phyloP scores from a whole-genome alignment of 2,113 vertebrate genomes.

The Tauraco erythrolophus region DNA sequence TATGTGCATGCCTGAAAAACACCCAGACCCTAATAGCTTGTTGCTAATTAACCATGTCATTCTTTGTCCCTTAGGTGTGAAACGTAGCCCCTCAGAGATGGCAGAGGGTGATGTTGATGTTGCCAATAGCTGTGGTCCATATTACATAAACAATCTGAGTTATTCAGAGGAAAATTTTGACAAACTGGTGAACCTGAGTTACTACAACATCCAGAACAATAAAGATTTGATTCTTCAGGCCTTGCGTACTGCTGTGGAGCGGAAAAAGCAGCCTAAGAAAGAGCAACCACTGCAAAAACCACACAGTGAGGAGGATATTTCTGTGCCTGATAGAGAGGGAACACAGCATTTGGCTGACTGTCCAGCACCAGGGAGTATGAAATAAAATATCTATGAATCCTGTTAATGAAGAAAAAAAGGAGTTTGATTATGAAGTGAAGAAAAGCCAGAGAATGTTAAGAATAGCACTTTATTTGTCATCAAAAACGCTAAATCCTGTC shows the following conservation, averaged over 20 bases:
- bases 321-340: not conserved
- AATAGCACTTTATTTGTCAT: not conserved
- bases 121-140: constrained; percentile 61
- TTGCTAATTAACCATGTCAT: not conserved
- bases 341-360: not conserved
- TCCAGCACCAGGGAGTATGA: not conserved
- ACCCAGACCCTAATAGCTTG: not conserved
- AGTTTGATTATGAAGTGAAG: constrained; percentile 11
- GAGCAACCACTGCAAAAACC: not conserved
- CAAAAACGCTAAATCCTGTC: not conserved
- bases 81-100: constrained; percentile 75
- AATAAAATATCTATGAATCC: not conserved
- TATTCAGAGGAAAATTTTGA: constrained; percentile 78
- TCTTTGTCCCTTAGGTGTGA: constrained; percentile 70
- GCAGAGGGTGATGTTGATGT: constrained; percentile 74
- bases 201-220: constrained; percentile 81
- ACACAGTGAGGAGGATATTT: not conserved
- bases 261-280: constrained; percentile 66
- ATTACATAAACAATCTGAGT: constrained; percentile 76
- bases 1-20: not conserved
- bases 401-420: not conserved
- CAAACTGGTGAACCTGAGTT: constrained; percentile 75
- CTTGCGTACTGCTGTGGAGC: constrained; percentile 54
- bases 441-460: not conserved
- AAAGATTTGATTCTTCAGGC: constrained; percentile 72